Base-by-base conservation (phyloP, 2,888 invertebrate species). In the Meteorus colon region DNA sequence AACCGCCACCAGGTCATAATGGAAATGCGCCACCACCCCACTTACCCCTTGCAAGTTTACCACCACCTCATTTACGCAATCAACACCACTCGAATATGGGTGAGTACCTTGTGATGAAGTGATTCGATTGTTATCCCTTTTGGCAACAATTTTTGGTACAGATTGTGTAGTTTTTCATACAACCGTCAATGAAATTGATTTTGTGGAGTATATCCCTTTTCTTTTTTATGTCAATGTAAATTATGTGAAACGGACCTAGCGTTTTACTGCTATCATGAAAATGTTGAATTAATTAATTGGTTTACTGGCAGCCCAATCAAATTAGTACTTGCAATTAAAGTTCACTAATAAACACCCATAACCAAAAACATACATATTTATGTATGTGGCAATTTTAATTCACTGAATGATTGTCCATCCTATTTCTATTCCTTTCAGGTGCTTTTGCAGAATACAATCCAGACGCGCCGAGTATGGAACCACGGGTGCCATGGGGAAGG, bases 391-490 rank as follows among this genome's bases (percentile, higher is more conserved):
- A 55, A 37, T 65, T 12, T 16, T 55, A 6, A 19, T 65, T 76
- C 48, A 24, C 41, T 60, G 34, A 34, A 41, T 24, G 34, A 48
- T 45, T 14, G 27, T 45, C n/a, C 27, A 48, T 62, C n/a, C 63
- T 37, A 4, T 19, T 55, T 55, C 6, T 5, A 3, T 55, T 16
- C 24, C 31, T 71, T 37, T 78, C 70, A 87, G 86, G 86, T 82
- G 83, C 84, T 68, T 85, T 87, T 81, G 63, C 90, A 91, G 95
- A 95, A 81, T 96, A 96, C 90, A 96, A 96, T 90, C 96, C 96
- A 0, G 94, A 96, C 84, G 94, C 95, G 12, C 96, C 96, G 16
- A 95, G 94, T 84, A 94, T 96, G 87, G 89, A 85, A 68, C 89
- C 85, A 29, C 87, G 84, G 70, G 84, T 90, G 85, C 81, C 91